phyloP scores from a whole-genome alignment of 2,113 vertebrate species.

The Fulica atra region DNA sequence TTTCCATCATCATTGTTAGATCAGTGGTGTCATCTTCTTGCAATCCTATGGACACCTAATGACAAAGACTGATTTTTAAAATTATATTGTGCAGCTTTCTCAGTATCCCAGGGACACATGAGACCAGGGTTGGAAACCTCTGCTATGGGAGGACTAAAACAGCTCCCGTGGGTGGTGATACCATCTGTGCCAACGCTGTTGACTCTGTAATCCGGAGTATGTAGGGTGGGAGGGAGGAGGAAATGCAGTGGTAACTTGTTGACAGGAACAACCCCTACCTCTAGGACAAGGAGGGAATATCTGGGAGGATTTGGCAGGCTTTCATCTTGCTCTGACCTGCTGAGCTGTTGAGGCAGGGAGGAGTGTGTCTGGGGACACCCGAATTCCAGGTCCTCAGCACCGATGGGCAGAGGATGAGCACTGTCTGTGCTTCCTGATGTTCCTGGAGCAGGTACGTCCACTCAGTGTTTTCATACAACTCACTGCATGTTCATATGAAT shows the following conservation, averaged over 20 bases:
- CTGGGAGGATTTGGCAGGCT: background rate
- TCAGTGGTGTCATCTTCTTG: background rate
- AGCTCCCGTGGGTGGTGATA: background rate
- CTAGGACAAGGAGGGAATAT: background rate
- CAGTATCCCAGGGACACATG: background rate
- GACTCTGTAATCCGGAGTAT: background rate
- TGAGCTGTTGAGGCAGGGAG: background rate
- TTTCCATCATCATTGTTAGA: background rate
- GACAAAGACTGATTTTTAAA: background rate
- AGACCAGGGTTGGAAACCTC: background rate
- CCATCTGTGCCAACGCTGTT: background rate
- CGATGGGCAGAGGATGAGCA: background rate
- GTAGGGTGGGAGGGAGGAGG: background rate
- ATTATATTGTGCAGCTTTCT: background rate
- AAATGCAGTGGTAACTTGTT: background rate
- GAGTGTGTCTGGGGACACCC: background rate
- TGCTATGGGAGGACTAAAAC: background rate
- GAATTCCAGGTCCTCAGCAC: background rate
- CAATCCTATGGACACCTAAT: background rate
- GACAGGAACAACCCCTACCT: background rate
- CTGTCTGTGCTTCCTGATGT: background rate
- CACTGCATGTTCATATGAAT: background rate
- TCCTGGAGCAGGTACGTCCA: background rate
- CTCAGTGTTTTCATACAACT: background rate
- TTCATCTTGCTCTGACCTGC: background rate